phyloP scores from a whole-genome alignment of 2,888 invertebrate genomes.

The Agrochola lychnidis region DNA sequence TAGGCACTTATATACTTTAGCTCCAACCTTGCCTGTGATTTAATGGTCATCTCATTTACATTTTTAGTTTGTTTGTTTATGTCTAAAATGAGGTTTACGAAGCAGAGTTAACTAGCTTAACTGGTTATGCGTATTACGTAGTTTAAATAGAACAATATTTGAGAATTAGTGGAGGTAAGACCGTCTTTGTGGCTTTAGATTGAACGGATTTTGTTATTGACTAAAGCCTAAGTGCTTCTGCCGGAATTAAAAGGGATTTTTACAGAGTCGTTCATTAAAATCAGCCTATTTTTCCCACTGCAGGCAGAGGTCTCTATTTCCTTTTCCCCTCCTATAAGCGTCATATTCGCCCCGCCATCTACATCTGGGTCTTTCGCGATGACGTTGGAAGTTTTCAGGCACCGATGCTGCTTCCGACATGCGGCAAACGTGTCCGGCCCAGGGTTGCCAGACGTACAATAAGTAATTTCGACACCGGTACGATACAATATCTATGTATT shows the following conservation, averaged over 20 bases:
- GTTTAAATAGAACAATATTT: conserved; percentile 56
- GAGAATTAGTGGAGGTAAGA: conserved; percentile 13
- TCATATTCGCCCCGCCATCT: too few species aligned
- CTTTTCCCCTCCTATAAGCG: too few species aligned
- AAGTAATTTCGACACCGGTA: too few species aligned
- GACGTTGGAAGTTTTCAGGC: too few species aligned
- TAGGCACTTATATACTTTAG: not conserved
- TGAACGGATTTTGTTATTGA: conserved; percentile 1
- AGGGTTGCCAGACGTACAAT: too few species aligned
- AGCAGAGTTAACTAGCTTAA: conserved; percentile 39
- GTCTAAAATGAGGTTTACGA: conserved; percentile 57
- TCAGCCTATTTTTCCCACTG: too few species aligned
- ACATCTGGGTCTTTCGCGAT: too few species aligned
- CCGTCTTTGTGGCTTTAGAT: not conserved
- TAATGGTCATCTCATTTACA: conserved; percentile 55
- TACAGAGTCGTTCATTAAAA: not conserved
- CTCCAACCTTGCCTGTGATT: conserved; percentile 62
- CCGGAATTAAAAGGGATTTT: not conserved
- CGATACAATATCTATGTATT: too few species aligned
- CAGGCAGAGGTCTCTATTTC: too few species aligned
- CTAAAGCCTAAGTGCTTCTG: not conserved
- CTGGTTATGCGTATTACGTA: conserved; percentile 53
- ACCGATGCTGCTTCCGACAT: too few species aligned
- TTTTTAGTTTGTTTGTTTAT: conserved; percentile 65
- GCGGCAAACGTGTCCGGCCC: too few species aligned